Evolutionary conservation across 2,888 invertebrate species (phyloP).

Genomic region (Drosophila eohydei): DNA sequence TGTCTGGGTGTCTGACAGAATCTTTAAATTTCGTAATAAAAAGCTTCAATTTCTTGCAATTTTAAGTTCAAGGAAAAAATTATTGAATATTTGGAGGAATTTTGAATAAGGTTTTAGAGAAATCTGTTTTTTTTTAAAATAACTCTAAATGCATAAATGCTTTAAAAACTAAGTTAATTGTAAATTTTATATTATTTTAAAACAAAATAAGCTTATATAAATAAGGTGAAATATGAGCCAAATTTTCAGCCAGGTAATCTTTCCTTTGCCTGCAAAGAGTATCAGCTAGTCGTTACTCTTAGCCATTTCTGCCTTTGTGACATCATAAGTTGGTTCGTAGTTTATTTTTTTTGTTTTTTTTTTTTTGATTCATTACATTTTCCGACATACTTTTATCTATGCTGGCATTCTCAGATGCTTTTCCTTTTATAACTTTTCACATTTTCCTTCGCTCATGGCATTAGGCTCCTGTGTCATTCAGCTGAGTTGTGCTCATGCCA

Average conservation of each 20-base stretch:
- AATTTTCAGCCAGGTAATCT: too few species aligned
- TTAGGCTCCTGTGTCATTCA: constrained; percentile 17
- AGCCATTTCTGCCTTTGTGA: background rate
- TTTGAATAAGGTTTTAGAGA: too few species aligned
- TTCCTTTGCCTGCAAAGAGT: background rate
- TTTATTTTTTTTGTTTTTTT: background rate
- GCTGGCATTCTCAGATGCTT: constrained; percentile 12
- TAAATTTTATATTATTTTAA: background rate
- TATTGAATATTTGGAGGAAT: too few species aligned
- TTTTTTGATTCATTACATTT: constrained; percentile 13
- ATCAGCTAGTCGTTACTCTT: background rate
- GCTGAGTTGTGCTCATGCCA: constrained; percentile 4
- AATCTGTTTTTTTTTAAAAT: too few species aligned
- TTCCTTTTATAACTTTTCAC: constrained; percentile 1
- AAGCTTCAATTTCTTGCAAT: background rate
- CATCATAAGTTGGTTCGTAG: constrained; percentile 6
- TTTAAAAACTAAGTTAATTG: background rate
- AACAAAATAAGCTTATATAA: background rate
- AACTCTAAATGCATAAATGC: too few species aligned
- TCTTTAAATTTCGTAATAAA: background rate
- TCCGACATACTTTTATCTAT: constrained; percentile 7
- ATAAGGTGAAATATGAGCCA: too few species aligned
- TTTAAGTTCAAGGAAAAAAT: background rate
- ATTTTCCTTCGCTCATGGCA: background rate
- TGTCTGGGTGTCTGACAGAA: background rate